Base-by-base conservation (phyloP, 2,797 vertebrate genomes). In the Mustela erminea region DNA sequence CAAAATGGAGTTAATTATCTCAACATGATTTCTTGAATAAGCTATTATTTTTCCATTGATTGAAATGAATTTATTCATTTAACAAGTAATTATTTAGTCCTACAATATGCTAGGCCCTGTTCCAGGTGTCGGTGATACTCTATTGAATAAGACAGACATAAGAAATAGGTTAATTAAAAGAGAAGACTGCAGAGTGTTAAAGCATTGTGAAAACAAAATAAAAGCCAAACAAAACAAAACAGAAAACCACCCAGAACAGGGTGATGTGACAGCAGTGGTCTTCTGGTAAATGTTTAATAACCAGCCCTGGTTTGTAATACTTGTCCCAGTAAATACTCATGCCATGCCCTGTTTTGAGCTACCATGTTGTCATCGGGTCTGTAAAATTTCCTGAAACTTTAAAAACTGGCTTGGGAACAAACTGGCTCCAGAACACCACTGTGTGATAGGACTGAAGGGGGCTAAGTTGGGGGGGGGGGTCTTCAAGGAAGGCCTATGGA, bases 1-100 rank as follows among this genome's bases (percentile, higher is more conserved):
- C 17, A 38, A 93, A 94, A 87, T 38, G 77, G 43, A 43, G 32
- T 43, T 20, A 86, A 87, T 58, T 92, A 90, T 52, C 58, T 46
- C 80, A 92, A 93, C n/a, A 74, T 43, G n/a, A 93, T 49, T 93
- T 92, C 81, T 84, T 88, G 46, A 77, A 95, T 68, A 82, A 90
- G 29, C 25, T 58, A 70, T 66, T 93, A 87, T 35, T 86, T 92
- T 35, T 87, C 27, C 23, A 92, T 3, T 54, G 68, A 54, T 0
- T 91, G 62, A 92, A 82, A 92, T 66, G 46, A 66, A 46, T 64
- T n/a, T 56, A 49, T 58, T 96, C 64, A 62, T 43, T 96, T 92
- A 87, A 80, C 20, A 74, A 82, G 32, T 23, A 78, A 62, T 86
- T 84, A 66, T 62, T 89, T 62, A 74, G 21, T 62, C 70, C 38